phyloP scores from a whole-genome alignment of 1,140 invertebrate genomes.

The Drosophila sechellia region DNA sequence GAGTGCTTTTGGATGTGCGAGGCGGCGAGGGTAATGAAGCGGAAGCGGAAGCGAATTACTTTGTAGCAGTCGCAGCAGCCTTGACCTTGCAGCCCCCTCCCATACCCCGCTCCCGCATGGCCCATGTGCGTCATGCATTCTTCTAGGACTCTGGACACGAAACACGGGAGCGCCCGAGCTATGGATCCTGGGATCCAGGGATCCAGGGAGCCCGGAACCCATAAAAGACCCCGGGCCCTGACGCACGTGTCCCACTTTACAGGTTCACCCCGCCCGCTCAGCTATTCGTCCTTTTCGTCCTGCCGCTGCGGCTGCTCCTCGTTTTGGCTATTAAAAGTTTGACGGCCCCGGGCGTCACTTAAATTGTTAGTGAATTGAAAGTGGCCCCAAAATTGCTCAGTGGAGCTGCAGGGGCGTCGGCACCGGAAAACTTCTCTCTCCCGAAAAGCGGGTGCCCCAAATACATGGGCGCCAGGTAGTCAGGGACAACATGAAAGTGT shows the following conservation, averaged over 20 bases:
- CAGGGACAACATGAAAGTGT: conserved; percentile 13
- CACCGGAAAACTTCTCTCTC: conserved; percentile 3
- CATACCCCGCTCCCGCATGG: too few relatives aligned
- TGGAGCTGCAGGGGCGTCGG: conserved; percentile 15
- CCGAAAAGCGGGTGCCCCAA: background rate
- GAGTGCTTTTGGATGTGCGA: conserved; percentile 40
- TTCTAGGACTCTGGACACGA: conserved; percentile 1
- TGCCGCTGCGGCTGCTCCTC: conserved; percentile 25
- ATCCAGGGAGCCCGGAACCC: background rate
- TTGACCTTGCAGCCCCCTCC: conserved; percentile 46
- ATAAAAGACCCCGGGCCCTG: conserved; percentile 23
- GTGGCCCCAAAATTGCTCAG: conserved; percentile 34
- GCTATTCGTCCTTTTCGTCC: background rate
- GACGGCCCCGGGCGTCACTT: conserved; percentile 54
- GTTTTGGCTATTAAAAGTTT: conserved; percentile 70
- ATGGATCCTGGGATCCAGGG: background rate
- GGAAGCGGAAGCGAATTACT: conserved; percentile 72
- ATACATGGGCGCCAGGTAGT: conserved; percentile 8
- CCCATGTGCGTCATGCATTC: conserved; percentile 54
- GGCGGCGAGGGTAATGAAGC: conserved; percentile 62
- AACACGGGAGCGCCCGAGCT: too few relatives aligned
- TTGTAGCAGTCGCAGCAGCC: conserved; percentile 53
- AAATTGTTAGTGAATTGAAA: conserved; percentile 65
- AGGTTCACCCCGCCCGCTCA: background rate
- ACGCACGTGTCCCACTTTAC: conserved; percentile 57